Base-by-base conservation (phyloP, 2,113 vertebrate species). In the Rhinolophus sinicus region DNA sequence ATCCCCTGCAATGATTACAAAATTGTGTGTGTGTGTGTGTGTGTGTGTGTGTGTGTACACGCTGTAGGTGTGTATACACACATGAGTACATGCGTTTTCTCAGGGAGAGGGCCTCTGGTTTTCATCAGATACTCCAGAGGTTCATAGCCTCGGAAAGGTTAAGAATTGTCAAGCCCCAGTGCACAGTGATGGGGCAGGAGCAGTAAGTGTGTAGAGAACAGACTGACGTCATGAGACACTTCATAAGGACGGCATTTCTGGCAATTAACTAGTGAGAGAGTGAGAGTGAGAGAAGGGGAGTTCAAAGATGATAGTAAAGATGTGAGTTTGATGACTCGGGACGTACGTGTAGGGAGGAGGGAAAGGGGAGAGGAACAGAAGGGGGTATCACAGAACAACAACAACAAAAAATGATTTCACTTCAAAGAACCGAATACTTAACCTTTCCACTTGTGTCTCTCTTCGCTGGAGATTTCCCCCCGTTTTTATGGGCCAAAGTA, bases 401-500 rank as follows among this genome's bases (percentile, higher is more conserved):
- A 47, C 13, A 73, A 18, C 28, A 85, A 47, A 56, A 84, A 47
- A 40, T 24, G 15, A 89, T 13, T 95, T 44, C 6, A 72, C 64
- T 96, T 97, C 96, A 50, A 98, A 92, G 78, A 89, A 64, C 33
- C 12, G 30, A 92, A 78, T 86, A 89, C 19, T 38, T 92, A 93
- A 78, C 90, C 95, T 93, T 91, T 96, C 77, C 80, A 8, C 72
- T 62, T 70, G 33, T 67, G 88, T 97, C 93, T 67, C 65, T 88
- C 69, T 72, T 33, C 40, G 72, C 76, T 47, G 67, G 67, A 86
- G 88, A 77, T 22, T 80, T 52, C 60, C 47, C 77, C 6, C 91
- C 28, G 58, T 82, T 97, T 97, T 95, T 87, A 72, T 56, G 73
- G n/a, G 82, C 96, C 85, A 88, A 96, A 98, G 78, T 87, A 95